Evolutionary conservation across 2,888 invertebrate genomes (phyloP).

Genomic region (Ctenicera cuprea): DNA sequence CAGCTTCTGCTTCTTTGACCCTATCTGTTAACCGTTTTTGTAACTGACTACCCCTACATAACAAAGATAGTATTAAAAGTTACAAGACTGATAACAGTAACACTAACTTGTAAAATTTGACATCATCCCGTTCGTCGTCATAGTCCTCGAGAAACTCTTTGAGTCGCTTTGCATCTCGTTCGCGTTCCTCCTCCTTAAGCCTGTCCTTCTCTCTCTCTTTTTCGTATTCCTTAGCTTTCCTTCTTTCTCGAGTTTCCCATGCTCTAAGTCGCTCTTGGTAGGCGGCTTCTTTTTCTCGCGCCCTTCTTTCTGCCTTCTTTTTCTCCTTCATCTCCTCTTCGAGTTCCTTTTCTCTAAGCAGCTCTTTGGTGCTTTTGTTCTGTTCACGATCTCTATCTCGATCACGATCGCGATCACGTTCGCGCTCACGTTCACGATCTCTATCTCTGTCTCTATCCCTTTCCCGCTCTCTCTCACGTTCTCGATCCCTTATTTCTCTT

Average conservation of each 20-base stretch:
- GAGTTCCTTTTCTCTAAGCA: slow-evolving; percentile 86
- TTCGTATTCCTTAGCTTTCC: slow-evolving; percentile 93
- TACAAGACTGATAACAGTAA: neutral
- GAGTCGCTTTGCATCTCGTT: slow-evolving; percentile 93
- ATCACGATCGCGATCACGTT: slow-evolving; percentile 68
- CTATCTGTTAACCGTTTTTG: slow-evolving; percentile 93
- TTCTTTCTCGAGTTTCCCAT: slow-evolving; percentile 94
- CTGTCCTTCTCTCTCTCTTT: slow-evolving; percentile 91
- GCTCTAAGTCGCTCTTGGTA: slow-evolving; percentile 89
- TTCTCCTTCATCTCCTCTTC: slow-evolving; percentile 95
- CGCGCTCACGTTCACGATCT: slow-evolving; percentile 71
- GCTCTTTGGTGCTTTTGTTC: slow-evolving; percentile 76
- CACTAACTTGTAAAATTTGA: slow-evolving; percentile 94
- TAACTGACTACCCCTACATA: slow-evolving; percentile 85
- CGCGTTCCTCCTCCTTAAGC: slow-evolving; percentile 89
- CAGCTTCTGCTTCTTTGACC: slow-evolving; percentile 94
- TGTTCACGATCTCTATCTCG: slow-evolving; percentile 74
- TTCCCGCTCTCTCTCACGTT: slow-evolving; percentile 70
- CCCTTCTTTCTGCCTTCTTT: slow-evolving; percentile 91
- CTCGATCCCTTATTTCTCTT: slow-evolving; percentile 72
- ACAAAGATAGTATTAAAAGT: neutral
- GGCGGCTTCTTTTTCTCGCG: slow-evolving; percentile 96
- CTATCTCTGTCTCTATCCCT: slow-evolving; percentile 74
- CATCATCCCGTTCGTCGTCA: slow-evolving; percentile 97
- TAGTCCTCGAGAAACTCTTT: slow-evolving; percentile 99